phyloP scores from a whole-genome alignment of 2,113 vertebrate genomes.

The Corythaeola cristata region DNA sequence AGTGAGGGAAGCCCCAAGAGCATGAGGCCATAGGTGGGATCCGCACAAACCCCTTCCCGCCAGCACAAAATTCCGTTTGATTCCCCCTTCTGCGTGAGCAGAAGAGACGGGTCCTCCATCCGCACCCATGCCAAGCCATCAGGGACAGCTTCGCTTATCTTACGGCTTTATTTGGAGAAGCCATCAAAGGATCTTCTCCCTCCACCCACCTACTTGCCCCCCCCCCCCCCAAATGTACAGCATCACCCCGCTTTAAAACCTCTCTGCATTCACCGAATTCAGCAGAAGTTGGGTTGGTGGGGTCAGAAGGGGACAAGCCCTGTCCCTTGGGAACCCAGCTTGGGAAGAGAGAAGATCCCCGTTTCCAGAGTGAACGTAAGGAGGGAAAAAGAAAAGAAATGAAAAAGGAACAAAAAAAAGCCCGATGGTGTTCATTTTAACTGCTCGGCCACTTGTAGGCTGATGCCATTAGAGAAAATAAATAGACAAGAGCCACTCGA shows the following conservation, averaged over 20 bases:
- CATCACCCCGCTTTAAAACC: background rate
- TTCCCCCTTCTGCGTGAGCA: rapidly evolving
- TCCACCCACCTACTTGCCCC: too few relatives aligned
- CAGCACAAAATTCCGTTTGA: rapidly evolving
- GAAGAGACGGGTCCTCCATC: background rate
- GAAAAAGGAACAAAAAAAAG: background rate
- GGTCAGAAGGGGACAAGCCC: background rate
- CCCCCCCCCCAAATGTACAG: rapidly evolving
- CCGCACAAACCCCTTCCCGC: rapidly evolving
- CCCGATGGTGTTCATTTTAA: constrained; percentile 38
- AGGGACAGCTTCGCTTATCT: rapidly evolving
- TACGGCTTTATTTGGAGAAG: background rate
- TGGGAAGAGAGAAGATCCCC: background rate
- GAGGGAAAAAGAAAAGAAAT: background rate
- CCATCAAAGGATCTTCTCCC: background rate
- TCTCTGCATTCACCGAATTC: rapidly evolving
- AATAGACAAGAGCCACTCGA: constrained; percentile 62
- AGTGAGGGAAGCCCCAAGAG: background rate
- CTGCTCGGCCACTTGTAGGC: constrained; percentile 55
- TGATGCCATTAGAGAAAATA: constrained; percentile 53
- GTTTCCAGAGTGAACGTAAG: background rate
- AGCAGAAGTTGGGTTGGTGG: rapidly evolving
- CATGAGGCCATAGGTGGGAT: rapidly evolving
- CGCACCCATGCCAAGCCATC: rapidly evolving
- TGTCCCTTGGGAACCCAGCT: background rate